Evolutionary conservation across 2,113 vertebrate genomes (phyloP), one percentile per base, ranked within the genome.

Genomic region (Mormyrus iriodes): DNA sequence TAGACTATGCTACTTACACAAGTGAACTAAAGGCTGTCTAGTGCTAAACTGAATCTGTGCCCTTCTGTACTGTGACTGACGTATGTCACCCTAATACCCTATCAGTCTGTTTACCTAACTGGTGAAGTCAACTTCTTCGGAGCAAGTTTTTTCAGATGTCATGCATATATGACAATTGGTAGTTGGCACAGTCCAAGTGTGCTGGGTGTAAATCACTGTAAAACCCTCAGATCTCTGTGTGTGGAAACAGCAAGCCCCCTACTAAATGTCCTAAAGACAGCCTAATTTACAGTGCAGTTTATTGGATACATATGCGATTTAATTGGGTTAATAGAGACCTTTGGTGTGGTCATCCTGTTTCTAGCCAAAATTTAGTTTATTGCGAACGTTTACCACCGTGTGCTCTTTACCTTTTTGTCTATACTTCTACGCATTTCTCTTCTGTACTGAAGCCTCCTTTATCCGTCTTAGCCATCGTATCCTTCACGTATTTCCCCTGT

Each of bases 321-420:
- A 79, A 88, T 88, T 52, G 65, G 88, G 88, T 88, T 79, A 69
- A 48, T 52, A 88, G 48, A 79, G 31, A 31, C 10, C 88, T 88
- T 88, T 88, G 86, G 86, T 87, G 86, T 87, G 52, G 53, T 46
- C 86, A 87, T 87, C 55, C 86, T 65, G 53, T 65, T 87, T 87
- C 35, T 44, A 65, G 53, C 53, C 35, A 46, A 42, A 35, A 65
- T 53, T 27, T 51, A 87, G 55, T 65, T 61, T 87, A 61, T 39
- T 87, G 31, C 35, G 42, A 65, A 61, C 27, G 39, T 87, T 39
- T 87, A 44, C 55, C 53, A 17, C 19, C 19, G 4, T 87, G 19
- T 65, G 42, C 13, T 17, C 55, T 88, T 24, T 73, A 69, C 87
- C 61, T 88, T 49, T 49, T 21, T 15, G 12, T 13, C 24, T 44